Evolutionary conservation across 2,797 vertebrate species (phyloP), one percentile per base, ranked within the genome.

Genomic region (Chelmon rostratus): DNA sequence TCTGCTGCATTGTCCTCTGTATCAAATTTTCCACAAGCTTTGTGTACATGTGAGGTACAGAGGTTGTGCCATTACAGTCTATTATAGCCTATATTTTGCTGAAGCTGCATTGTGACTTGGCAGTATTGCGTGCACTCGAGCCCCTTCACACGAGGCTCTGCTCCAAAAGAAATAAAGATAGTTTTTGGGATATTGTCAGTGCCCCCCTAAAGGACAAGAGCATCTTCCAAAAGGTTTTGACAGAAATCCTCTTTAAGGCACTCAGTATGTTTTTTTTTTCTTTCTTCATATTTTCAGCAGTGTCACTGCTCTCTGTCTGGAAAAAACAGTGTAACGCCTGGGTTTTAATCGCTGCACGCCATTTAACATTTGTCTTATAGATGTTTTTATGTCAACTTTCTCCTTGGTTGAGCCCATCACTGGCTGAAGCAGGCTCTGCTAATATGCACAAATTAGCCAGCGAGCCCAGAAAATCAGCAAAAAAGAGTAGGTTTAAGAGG

Each of bases 41-140:
- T 70, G 69, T 57, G 57, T n/a, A 49, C 56, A 72, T 38, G 40
- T 78, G 59, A 71, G 76, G 66, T 54, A 28, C 37, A 61, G 38
- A 52, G 54, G 81, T 54, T 72, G 71, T 62, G 56, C 31, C 28
- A 82, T 81, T 89, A 78, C 28, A 80, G 71, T 70, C 35, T 76
- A 33, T 77, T 68, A 67, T 31, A 50, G 28, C 46, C 59, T 76
- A 77, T 78, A 84, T 85, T 80, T 91, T 85, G 61, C 82, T 82
- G 54, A 75, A 75, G 53, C 42, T 83, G 68, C 78, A 68, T 73
- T 82, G 68, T 85, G 54, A 79, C 72, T 87, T 85, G 81, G 59
- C 82, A 70, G 80, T 65, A 79, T 31, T 46, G 46, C 18, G 37
- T 84, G 71, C 47, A 83, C 50, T 82, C 68, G 59, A 85, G 80